These are phyloP conservation scores for Enteromius trimaculatus DNA, from an alignment of 2,797 vertebrate species.

Conservation along the genomic window DNA sequence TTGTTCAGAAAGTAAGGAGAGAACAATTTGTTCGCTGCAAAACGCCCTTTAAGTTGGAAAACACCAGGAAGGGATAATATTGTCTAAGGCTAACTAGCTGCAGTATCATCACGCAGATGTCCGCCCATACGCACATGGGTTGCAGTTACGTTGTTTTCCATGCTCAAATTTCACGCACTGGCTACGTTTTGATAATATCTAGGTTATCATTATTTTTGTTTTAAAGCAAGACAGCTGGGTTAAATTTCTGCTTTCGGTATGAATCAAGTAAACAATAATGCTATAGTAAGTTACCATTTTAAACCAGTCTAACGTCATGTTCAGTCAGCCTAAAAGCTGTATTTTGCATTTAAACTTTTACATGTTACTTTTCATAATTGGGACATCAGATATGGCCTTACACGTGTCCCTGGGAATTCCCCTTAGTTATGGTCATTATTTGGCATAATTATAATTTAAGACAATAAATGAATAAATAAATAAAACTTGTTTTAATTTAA, in stretches of 20 bases:
- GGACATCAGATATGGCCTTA: neutral
- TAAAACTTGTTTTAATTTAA: too few species aligned
- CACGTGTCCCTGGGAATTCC: conserved; percentile 21
- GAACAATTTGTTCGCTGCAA: neutral
- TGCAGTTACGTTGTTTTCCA: conserved; percentile 23
- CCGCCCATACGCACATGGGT: conserved; percentile 6
- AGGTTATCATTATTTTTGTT: neutral
- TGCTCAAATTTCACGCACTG: conserved; percentile 11
- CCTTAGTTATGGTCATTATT: neutral
- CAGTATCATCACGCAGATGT: conserved; percentile 2
- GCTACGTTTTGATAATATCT: neutral
- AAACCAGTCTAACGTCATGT: neutral
- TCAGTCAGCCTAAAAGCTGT: neutral
- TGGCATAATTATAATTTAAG: neutral
- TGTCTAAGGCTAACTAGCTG: conserved; percentile 33
- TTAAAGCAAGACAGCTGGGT: neutral
- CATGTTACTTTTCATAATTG: neutral
- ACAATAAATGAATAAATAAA: neutral
- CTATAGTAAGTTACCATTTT: neutral
- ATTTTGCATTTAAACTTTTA: neutral
- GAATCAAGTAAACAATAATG: neutral
- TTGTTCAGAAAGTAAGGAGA: neutral
- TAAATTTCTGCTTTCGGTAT: neutral
- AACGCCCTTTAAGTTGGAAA: neutral
- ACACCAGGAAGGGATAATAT: neutral